Evolutionary conservation across 2,113 vertebrate species (phyloP).

Genomic region (Cinclus cinclus): DNA sequence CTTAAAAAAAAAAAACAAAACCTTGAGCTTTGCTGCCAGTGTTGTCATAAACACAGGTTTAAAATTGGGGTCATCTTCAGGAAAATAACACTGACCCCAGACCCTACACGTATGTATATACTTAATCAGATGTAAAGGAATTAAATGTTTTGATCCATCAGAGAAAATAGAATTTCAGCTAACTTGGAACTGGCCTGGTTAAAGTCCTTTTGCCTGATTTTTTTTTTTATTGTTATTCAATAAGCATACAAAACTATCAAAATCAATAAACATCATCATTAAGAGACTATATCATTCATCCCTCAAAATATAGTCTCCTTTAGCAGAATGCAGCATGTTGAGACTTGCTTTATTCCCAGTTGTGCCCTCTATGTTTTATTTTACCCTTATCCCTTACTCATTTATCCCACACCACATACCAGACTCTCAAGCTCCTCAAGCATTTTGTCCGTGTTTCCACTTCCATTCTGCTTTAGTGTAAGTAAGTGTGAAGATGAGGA

Average conservation of each 20-base stretch:
- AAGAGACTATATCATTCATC: neutral
- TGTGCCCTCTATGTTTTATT: neutral
- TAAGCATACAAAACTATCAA: neutral
- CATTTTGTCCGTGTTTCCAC: neutral
- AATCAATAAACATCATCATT: neutral
- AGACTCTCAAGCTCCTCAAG: neutral
- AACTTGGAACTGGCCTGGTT: neutral
- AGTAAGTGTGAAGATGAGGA: neutral
- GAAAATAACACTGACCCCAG: neutral
- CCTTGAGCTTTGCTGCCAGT: neutral
- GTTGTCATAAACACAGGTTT: neutral
- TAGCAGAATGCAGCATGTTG: neutral
- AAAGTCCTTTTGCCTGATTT: neutral
- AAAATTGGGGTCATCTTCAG: neutral
- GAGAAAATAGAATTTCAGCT: neutral
- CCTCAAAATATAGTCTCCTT: neutral
- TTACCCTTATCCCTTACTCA: neutral
- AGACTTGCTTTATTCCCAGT: neutral
- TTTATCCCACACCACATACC: neutral
- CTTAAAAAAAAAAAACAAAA: neutral
- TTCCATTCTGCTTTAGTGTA: neutral
- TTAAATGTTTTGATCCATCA: neutral
- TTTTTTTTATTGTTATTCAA: neutral
- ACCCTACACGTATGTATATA: neutral
- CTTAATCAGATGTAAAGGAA: neutral